Evolutionary conservation across 2,888 invertebrate species (phyloP), one percentile per base, ranked within the genome.

Genomic region (Sacculina carcini): DNA sequence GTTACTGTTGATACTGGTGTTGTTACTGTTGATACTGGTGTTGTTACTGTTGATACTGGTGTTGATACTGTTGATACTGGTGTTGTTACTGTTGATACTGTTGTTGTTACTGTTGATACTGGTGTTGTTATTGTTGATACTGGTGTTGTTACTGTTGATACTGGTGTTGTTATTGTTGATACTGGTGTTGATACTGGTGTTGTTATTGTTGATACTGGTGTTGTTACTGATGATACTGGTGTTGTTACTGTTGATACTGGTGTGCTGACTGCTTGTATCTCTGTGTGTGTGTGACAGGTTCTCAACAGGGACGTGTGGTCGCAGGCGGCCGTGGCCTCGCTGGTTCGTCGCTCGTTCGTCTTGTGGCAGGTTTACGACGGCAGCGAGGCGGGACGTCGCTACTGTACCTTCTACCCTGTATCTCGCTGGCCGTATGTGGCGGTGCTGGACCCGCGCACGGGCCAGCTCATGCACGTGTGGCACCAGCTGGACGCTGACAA

Each of bases 251-350:
- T 14, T n/a, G n/a, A 34, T 14, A n/a, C n/a, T 34, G 12, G 12
- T n/a, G n/a, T 14, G 12, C 34, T n/a, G 12, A 34, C 34, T 34
- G n/a, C n/a, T 34, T 34, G n/a, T 34, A 34, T 34, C n/a, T 34
- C 34, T n/a, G n/a, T n/a, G n/a, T 34, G 12, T 14, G n/a, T 34
- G n/a, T 34, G 12, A n/a, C n/a, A n/a, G n/a, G 69, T 74, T 10
- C 65, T 79, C 46, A 78, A 78, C 63, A 67, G 78, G 42, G 79
- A 79, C 61, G 71, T 79, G 2, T 79, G 79, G 79, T 71, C 76
- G 14, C 71, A 73, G 57, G 62, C 64, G 40, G 69, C 71, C 52
- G 70, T 79, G 6, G 71, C 73, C 54, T 69, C 69, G 51, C 64
- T 78, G 52, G 66, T 79, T 23, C 69, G 70, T 46, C 70, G 73